phyloP scores from a whole-genome alignment of 2,797 vertebrate species.

The Chloroceryle inda region DNA sequence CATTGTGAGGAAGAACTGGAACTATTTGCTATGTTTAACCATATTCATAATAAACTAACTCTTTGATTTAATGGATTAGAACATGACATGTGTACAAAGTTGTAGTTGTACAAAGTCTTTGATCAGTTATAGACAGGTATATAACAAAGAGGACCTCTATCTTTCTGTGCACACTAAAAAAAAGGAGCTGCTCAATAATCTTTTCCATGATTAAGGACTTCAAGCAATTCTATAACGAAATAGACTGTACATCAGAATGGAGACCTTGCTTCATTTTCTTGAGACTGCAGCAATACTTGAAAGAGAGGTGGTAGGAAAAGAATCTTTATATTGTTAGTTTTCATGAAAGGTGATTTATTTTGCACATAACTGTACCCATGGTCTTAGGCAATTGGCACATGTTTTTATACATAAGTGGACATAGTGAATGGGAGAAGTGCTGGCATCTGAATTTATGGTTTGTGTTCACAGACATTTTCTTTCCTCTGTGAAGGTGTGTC shows the following conservation, averaged over 20 bases:
- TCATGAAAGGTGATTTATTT: background rate
- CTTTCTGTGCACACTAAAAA: background rate
- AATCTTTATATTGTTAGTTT: background rate
- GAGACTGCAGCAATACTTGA: background rate
- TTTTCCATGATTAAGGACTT: background rate
- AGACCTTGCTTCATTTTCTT: background rate
- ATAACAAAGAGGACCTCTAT: background rate
- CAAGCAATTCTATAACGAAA: background rate
- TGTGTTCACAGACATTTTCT: slow-evolving; percentile 21
- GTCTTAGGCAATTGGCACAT: background rate
- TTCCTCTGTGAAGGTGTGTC: slow-evolving; percentile 7
- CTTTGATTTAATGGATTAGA: background rate
- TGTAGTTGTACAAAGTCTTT: background rate
- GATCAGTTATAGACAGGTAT: background rate
- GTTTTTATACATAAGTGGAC: background rate
- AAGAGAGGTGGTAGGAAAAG: background rate
- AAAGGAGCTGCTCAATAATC: background rate
- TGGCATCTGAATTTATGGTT: slow-evolving; percentile 8
- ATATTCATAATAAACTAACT: background rate
- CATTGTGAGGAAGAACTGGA: background rate
- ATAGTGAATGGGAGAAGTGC: background rate
- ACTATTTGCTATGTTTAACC: background rate
- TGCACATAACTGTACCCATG: background rate
- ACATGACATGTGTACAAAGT: background rate
- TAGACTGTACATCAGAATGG: background rate